A percentile compares a stretch with the other conserved stretches of the same genome.
phyloP scores from a whole-genome alignment of 2,888 invertebrate species.

The Limulus polyphemus region DNA sequence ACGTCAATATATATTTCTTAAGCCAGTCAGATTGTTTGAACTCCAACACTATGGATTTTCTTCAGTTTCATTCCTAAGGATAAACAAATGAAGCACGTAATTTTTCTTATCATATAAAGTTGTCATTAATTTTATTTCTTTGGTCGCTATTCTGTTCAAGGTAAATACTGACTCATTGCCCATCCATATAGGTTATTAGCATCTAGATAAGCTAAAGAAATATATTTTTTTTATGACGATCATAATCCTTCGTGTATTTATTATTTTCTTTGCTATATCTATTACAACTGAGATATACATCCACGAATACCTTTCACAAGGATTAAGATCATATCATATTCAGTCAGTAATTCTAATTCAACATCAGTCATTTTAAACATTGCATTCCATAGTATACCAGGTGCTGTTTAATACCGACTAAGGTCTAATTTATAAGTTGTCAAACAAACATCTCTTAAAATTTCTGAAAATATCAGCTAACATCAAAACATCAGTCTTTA shows the following conservation, averaged over 20 bases:
- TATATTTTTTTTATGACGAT: constrained; percentile 6
- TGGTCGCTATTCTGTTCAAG: too few species aligned
- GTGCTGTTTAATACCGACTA: constrained; percentile 26
- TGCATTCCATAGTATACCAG: constrained; percentile 31
- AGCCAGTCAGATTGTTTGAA: too few species aligned
- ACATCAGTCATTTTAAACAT: constrained; percentile 28
- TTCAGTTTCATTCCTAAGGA: too few species aligned
- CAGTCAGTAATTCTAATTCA: constrained; percentile 28
- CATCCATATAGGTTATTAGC: constrained; percentile 24
- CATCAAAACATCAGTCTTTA: constrained; percentile 28
- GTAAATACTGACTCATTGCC: not conserved
- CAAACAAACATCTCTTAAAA: constrained; percentile 28
- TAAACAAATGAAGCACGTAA: too few species aligned
- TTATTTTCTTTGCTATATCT: constrained; percentile 14
- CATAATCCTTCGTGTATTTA: constrained; percentile 9
- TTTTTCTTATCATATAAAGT: too few species aligned
- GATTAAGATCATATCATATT: constrained; percentile 29
- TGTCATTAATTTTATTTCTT: too few species aligned
- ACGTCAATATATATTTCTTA: too few species aligned
- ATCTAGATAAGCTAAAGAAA: constrained; percentile 15
- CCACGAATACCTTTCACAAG: constrained; percentile 27
- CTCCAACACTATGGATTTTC: too few species aligned
- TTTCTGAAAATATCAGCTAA: constrained; percentile 32
- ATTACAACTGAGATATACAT: constrained; percentile 10
- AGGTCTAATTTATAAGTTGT: constrained; percentile 29